Evolutionary conservation across 2,888 invertebrate species (phyloP).

Genomic region (Drosophila mulleri): DNA sequence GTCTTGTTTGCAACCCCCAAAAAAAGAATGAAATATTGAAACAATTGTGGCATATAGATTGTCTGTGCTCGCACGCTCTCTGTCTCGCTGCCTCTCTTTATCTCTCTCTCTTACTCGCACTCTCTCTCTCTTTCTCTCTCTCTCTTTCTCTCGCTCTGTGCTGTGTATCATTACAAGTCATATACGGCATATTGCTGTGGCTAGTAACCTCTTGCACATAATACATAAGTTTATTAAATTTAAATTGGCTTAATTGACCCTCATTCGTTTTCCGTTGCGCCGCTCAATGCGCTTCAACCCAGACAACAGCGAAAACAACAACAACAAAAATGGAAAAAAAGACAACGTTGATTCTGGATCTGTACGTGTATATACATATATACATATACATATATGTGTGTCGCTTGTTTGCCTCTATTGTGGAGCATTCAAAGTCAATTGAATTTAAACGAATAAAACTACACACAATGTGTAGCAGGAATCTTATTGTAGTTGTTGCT

Average conservation of each 20-base stretch:
- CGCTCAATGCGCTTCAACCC: slow-evolving; percentile 42
- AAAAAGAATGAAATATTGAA: slow-evolving; percentile 31
- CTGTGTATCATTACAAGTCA: slow-evolving; percentile 68
- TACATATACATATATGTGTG: slow-evolving; percentile 12
- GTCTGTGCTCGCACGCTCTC: not conserved
- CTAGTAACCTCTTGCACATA: slow-evolving; percentile 83
- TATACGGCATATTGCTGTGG: slow-evolving; percentile 66
- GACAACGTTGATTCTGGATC: slow-evolving; percentile 39
- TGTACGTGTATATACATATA: not conserved
- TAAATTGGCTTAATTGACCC: slow-evolving; percentile 86
- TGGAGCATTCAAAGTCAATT: slow-evolving; percentile 78
- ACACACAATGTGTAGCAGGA: slow-evolving; percentile 63
- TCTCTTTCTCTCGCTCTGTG: not conserved
- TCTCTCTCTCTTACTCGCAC: not conserved
- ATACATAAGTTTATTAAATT: slow-evolving; percentile 85
- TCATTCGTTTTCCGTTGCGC: slow-evolving; percentile 81
- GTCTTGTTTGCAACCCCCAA: slow-evolving; percentile 48
- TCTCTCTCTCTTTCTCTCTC: not conserved
- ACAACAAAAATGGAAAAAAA: slow-evolving; percentile 1
- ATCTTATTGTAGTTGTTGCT: slow-evolving; percentile 45
- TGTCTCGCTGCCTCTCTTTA: not conserved
- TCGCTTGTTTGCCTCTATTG: slow-evolving; percentile 71
- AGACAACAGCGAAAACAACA: slow-evolving; percentile 29
- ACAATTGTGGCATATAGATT: slow-evolving; percentile 5
- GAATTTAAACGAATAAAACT: slow-evolving; percentile 79